Base-by-base conservation (phyloP, 2,888 invertebrate species). In the Coleophora deauratella region DNA sequence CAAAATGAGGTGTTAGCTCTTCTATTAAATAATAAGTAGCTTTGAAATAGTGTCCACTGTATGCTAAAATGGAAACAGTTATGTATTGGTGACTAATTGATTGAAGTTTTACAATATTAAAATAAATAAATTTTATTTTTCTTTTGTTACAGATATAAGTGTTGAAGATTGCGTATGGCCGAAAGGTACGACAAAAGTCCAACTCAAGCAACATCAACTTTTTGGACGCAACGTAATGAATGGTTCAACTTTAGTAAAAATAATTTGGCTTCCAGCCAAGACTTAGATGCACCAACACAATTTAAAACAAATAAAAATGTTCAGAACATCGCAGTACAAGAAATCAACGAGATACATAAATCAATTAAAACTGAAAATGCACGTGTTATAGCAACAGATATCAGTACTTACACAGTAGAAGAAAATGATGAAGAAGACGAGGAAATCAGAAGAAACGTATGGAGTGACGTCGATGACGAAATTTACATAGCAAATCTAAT, bases 1-100 rank as follows among this genome's bases (percentile, higher is more conserved):
- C 70, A 78, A 82, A 84, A 84, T 82, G 81, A 84, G 75, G 82
- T 84, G 84, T 82, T 81, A 80, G 79, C 75, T 80, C 69, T 75
- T 70, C 73, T 78, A 80, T 82, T 81, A 78, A 78, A 79, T 81
- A 81, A 80, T 78, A 78, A 78, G 74, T 72, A 56, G 67, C 70
- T 70, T 57, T 60, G 55, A 56, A 60, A 59, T 65, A 59, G 65
- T 67, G 71, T 69, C 63, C 56, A 50, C 50, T 68, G 63, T 56
- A 50, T 50, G n/a, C n/a, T 33, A 39, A n/a, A 55, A 64, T 61
- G 65, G 67, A 68, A 63, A 66, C 21, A 21, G 21, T 21, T n/a
- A n/a, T n/a, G n/a, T n/a, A n/a, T n/a, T n/a, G n/a, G n/a, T n/a
- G n/a, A n/a, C n/a, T n/a, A n/a, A n/a, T n/a, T n/a, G n/a, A n/a